Conservation (phyloP, 2,888 invertebrate genomes). For the Lottia scabra region DNA sequence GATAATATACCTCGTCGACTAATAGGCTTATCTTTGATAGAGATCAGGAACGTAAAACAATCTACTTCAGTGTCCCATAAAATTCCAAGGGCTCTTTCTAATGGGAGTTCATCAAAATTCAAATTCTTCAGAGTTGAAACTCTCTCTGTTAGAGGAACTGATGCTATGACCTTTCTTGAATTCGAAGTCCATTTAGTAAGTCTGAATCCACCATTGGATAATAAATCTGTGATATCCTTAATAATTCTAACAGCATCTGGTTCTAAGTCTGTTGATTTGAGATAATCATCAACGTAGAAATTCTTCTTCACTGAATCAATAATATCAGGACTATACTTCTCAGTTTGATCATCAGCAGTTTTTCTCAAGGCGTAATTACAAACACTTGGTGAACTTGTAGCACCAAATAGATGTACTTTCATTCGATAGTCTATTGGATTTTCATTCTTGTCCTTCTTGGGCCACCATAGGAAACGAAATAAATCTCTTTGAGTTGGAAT, state of each 20-base stretch:
- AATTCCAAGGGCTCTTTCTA: neutral
- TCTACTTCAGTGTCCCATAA: conserved; percentile 2
- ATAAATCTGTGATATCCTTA: neutral
- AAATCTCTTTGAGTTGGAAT: neutral
- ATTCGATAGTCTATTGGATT: conserved; percentile 8
- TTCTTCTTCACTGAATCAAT: neutral
- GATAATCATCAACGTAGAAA: conserved; percentile 14
- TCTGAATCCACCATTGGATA: conserved; percentile 23
- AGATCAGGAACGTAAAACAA: neutral
- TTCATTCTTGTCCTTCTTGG: neutral
- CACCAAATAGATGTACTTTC: conserved; percentile 13
- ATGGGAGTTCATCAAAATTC: conserved; percentile 2
- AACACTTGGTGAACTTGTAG: conserved; percentile 6
- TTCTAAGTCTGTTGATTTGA: neutral
- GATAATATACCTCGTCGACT: neutral
- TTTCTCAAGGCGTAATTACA: conserved; percentile 6
- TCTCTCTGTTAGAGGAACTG: conserved; percentile 28
- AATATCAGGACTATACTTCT: neutral
- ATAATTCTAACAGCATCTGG: neutral
- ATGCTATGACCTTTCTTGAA: conserved; percentile 26
- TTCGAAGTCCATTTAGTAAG: conserved; percentile 36
- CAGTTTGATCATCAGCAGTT: conserved; percentile 6
- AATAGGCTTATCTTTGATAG: neutral
- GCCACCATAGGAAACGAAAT: conserved; percentile 11
- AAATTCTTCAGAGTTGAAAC: conserved; percentile 6